Conservation (phyloP, 1,140 invertebrate genomes). For the Cherax destructor region DNA sequence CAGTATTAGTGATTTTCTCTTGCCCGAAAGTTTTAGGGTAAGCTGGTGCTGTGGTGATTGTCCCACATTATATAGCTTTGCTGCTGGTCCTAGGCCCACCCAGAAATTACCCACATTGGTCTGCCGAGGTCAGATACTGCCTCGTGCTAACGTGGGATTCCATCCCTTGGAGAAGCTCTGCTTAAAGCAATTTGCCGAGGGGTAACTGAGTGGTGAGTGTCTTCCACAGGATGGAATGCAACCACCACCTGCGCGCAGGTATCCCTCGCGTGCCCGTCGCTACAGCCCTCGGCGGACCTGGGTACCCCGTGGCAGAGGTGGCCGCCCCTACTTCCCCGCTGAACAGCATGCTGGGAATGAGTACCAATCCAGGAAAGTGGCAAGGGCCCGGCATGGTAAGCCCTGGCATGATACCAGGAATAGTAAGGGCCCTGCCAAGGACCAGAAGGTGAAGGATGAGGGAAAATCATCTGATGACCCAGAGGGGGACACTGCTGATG, state of each 20-base stretch:
- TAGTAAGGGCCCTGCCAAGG: conserved; percentile 36
- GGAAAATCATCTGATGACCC: conserved; percentile 17
- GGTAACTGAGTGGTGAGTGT: conserved; percentile 39
- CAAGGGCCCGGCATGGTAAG: conserved; percentile 41
- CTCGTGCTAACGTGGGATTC: background rate
- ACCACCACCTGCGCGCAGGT: conserved; percentile 32
- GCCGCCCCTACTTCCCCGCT: conserved; percentile 18
- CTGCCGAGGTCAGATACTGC: background rate
- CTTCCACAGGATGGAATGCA: conserved; percentile 45
- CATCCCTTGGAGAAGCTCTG: conserved; percentile 14
- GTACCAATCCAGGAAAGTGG: conserved; percentile 27
- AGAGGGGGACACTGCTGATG: conserved; percentile 12
- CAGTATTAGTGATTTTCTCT: background rate
- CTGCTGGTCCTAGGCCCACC: background rate
- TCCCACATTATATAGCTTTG: background rate
- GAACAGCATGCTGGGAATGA: conserved; percentile 35
- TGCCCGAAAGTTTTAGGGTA: conserved; percentile 4
- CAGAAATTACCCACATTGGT: background rate
- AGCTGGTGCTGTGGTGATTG: background rate
- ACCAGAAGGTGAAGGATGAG: conserved; percentile 40
- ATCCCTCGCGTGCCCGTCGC: conserved; percentile 13
- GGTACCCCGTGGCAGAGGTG: conserved; percentile 30
- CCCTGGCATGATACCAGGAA: conserved; percentile 51
- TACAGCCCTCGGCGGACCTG: conserved; percentile 50
- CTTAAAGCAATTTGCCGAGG: background rate